Base-by-base conservation (phyloP, 1,140 invertebrate genomes). In the Sarcophaga bullata region DNA sequence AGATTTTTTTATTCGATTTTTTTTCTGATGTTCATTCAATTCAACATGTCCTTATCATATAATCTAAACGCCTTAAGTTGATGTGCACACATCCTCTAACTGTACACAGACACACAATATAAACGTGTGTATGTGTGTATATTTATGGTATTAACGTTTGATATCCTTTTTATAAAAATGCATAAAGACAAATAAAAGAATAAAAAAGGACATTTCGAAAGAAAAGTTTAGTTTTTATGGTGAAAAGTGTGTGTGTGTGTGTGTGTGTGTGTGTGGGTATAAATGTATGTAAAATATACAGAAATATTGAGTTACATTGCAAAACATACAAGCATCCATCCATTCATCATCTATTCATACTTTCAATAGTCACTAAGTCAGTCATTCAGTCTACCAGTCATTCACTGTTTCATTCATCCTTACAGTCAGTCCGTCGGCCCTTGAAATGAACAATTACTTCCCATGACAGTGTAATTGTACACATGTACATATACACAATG, bases 401-500 rank as follows among this genome's bases (percentile, higher is more conserved):
- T 50, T n/a, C 25, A 37, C 25, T 37, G 25, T 37, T 37, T 17
- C 19, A 19, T 78, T 17, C 49, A 78, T 78, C 49, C 75, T 50
- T 78, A 50, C 17, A 68, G 62, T 68, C 62, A 68, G 62, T 68
- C 62, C 50, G 75, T 78, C 25, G 25, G 25, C 25, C 75, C 75
- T 78, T 78, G 75, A 78, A 78, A 78, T 78, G 75, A 78, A 78
- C 75, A 78, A 78, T 50, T 78, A 78, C 75, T 50, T 78, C n/a
- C 49, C 48, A 48, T 78, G 17, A 50, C 75, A 50, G 48, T 50
- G 48, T 72, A 19, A 72, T 8, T 0, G 10, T n/a, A 62, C 62
- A 72, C 7, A n/a, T n/a, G n/a, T n/a, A n/a, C n/a, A n/a, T n/a
- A n/a, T n/a, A 17, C n/a, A 19, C 17, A 19, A n/a, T 25, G 62